Evolutionary conservation across 2,797 vertebrate species (phyloP).

Genomic region (Labeo calbasu): DNA sequence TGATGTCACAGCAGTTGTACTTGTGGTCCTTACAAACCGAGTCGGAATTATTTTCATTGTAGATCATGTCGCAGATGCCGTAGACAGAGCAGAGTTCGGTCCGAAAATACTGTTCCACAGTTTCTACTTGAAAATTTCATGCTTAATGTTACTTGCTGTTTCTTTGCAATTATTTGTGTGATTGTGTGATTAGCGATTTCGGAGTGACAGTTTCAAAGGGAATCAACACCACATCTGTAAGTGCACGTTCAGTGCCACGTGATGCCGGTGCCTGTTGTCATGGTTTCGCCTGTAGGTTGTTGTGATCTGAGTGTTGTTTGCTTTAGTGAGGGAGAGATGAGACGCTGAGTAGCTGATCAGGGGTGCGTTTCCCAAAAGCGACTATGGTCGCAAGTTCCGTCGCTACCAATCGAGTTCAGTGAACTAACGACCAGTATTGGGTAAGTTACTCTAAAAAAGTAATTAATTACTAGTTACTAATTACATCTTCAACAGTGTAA

Average conservation of each 20-base stretch:
- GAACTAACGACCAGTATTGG: too few relatives aligned
- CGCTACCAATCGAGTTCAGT: too few relatives aligned
- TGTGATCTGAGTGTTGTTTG: neutral
- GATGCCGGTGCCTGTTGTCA: neutral
- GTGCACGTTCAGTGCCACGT: neutral
- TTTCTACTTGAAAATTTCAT: neutral
- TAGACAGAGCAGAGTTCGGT: neutral
- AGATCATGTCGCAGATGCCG: neutral
- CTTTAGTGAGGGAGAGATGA: neutral
- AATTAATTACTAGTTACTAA: too few relatives aligned
- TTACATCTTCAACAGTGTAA: too few relatives aligned
- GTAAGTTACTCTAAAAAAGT: too few relatives aligned
- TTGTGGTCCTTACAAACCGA: neutral
- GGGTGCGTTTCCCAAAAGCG: too few relatives aligned
- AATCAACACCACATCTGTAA: too few relatives aligned
- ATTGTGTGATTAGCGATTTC: neutral
- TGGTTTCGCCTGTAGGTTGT: neutral
- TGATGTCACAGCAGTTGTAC: neutral
- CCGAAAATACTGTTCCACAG: neutral
- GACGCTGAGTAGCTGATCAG: neutral
- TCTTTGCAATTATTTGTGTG: neutral
- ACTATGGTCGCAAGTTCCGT: too few relatives aligned
- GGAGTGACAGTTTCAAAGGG: neutral
- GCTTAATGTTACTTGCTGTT: neutral
- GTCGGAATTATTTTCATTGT: neutral